A percentile compares a stretch with the other conserved stretches of the same genome.
phyloP scores from a whole-genome alignment of 2,888 invertebrate genomes.

The Mythimna pallens region DNA sequence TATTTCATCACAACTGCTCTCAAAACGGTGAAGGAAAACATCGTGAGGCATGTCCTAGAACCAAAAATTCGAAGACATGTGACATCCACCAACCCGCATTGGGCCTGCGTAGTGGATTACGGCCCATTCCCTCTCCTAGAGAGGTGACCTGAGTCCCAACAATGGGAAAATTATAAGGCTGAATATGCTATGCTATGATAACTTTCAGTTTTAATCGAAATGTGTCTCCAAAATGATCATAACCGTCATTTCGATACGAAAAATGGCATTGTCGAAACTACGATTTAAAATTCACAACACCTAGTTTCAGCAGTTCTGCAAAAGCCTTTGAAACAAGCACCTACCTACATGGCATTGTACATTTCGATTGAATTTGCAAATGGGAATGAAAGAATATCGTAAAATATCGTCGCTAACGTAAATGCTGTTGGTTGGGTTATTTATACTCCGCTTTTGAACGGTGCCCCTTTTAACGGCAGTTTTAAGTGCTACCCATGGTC shows the following conservation, averaged over 20 bases:
- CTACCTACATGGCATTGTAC: conserved; percentile 26
- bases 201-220: not conserved
- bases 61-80: no score
- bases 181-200: no score
- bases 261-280: not conserved
- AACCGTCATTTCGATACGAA: not conserved
- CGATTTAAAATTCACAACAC: conserved; percentile 10
- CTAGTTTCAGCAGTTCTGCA: conserved; percentile 6
- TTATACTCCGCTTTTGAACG: conserved; percentile 87
- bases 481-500: conserved; percentile 84
- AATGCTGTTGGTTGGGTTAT: conserved; percentile 85
- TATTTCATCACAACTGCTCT: no score
- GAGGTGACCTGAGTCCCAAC: no score
- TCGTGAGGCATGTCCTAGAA: no score
- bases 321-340: conserved; percentile 30
- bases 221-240: not conserved
- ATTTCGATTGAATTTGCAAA: conserved; percentile 66
- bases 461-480: conserved; percentile 86
- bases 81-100: no score
- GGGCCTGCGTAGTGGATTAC: no score
- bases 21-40: no score
- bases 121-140: no score
- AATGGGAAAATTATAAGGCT: no score
- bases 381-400: conserved; percentile 82
- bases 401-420: conserved; percentile 84